phyloP scores from a whole-genome alignment of 2,888 invertebrate genomes.

The Melanargia galathea region DNA sequence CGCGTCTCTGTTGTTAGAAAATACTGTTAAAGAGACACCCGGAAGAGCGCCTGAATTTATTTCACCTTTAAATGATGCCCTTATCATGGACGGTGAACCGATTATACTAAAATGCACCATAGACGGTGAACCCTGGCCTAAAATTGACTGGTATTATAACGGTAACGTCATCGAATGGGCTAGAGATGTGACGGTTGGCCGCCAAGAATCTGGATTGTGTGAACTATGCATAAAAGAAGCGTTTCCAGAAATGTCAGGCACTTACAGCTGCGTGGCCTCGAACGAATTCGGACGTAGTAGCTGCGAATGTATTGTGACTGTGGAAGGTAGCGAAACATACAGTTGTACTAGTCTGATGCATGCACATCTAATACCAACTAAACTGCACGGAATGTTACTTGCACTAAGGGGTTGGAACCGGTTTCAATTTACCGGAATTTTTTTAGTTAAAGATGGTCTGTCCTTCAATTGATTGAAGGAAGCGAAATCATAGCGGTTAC shows the following conservation, averaged over 20 bases:
- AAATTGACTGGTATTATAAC: slow-evolving; percentile 91
- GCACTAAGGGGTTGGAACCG: slow-evolving; percentile 11
- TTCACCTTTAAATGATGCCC: slow-evolving; percentile 86
- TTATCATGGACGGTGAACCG: slow-evolving; percentile 95
- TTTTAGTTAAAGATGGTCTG: too few relatives aligned
- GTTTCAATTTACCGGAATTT: too few relatives aligned
- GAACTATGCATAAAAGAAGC: slow-evolving; percentile 92
- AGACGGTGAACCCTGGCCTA: slow-evolving; percentile 89
- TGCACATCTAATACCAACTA: slow-evolving; percentile 25
- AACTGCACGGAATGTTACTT: slow-evolving; percentile 33
- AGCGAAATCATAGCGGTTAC: too few relatives aligned
- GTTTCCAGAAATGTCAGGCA: slow-evolving; percentile 94
- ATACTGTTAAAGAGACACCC: slow-evolving; percentile 70
- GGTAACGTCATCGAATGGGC: slow-evolving; percentile 87
- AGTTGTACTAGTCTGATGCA: slow-evolving; percentile 44
- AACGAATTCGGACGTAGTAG: slow-evolving; percentile 92
- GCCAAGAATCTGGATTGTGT: slow-evolving; percentile 90
- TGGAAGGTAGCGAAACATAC: slow-evolving; percentile 86
- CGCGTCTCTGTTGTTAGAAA: slow-evolving; percentile 82
- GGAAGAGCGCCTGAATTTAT: slow-evolving; percentile 87
- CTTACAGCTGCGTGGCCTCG: slow-evolving; percentile 90
- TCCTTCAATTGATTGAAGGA: too few relatives aligned
- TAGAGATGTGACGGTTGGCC: slow-evolving; percentile 88
- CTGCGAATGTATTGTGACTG: slow-evolving; percentile 88
- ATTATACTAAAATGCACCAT: slow-evolving; percentile 88